These are phyloP conservation scores for Etheostoma perlongum DNA, from an alignment of 2,797 vertebrate genomes.

Conservation along the genomic window DNA sequence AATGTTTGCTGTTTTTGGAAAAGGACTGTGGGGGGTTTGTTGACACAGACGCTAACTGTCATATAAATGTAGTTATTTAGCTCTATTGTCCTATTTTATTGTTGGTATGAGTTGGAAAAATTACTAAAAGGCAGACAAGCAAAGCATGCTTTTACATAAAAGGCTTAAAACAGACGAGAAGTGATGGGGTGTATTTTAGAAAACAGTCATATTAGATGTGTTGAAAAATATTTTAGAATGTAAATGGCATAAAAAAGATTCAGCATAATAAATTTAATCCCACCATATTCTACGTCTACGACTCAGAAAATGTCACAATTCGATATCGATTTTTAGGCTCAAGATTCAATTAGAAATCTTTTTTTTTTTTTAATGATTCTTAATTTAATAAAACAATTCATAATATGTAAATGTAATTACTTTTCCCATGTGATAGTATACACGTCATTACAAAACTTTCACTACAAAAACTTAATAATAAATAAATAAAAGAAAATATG, in stretches of 20 bases:
- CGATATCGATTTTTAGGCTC: no score
- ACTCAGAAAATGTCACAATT: conserved; percentile 46
- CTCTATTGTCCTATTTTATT: conserved; percentile 12
- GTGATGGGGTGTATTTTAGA: background rate
- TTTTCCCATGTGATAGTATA: no score
- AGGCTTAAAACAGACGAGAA: background rate
- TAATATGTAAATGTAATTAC: no score
- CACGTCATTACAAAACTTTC: conserved; percentile 38
- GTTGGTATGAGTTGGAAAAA: background rate
- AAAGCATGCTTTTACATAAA: conserved; percentile 22
- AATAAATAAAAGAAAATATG: no score
- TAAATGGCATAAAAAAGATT: conserved; percentile 1
- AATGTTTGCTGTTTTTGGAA: conserved; percentile 43
- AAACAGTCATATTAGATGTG: conserved; percentile 11
- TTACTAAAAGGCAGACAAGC: conserved; percentile 1
- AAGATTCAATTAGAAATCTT: no score
- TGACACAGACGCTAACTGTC: conserved; percentile 24
- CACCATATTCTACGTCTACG: conserved; percentile 17
- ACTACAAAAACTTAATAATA: background rate
- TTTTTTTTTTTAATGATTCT: no score
- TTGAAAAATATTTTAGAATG: background rate
- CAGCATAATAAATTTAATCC: background rate
- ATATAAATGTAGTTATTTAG: conserved; percentile 17
- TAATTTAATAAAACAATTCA: no score
- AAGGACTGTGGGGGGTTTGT: conserved; percentile 18